Base-by-base conservation (phyloP, 2,888 invertebrate genomes). In the Drosophila atroscutellata region DNA sequence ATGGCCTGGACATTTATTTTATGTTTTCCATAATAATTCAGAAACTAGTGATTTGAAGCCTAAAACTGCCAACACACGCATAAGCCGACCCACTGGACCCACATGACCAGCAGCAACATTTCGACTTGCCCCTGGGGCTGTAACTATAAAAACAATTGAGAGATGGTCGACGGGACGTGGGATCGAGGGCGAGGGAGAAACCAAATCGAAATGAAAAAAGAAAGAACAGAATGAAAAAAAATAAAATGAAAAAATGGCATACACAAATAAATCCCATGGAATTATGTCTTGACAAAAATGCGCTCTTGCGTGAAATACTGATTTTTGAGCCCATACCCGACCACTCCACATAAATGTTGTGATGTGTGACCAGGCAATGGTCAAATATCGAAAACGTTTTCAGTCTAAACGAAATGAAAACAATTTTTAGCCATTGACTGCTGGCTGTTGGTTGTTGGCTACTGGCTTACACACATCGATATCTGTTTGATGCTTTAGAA, bases 211-310 rank as follows among this genome's bases (percentile, higher is more conserved):
- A 68, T 62, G 65, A 67, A 72, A 72, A 75, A 55, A 55, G 28
- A 50, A 37, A n/a, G 20, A 13, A 42, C 20, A 64, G 52, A 30
- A 45, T 30, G n/a, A 42, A 36, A 30, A 15, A 47, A 42, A 55
- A 39, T 32, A n/a, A 62, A 50, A 42, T 52, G 13, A 68, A 73
- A 72, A 69, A 77, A 56, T 80, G 83, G 69, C 80, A 82, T 86
- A 89, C 85, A 85, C 83, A 87, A 90, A 90, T 87, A 87, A 87
- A 90, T 89, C 85, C 89, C 78, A 76, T 90, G 80, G 90, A 89
- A 90, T 87, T 90, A 89, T 89, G 78, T 90, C 89, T 90, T 83
- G 90, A 83, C 90, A 90, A 80, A 89, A 86, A 83, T 86, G 84
- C 84, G 78, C 76, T 87, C 87, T 86, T 80, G 87, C 89, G 90